Evolutionary conservation across 2,113 vertebrate genomes (phyloP).

Genomic region (Taurulus bubalis): DNA sequence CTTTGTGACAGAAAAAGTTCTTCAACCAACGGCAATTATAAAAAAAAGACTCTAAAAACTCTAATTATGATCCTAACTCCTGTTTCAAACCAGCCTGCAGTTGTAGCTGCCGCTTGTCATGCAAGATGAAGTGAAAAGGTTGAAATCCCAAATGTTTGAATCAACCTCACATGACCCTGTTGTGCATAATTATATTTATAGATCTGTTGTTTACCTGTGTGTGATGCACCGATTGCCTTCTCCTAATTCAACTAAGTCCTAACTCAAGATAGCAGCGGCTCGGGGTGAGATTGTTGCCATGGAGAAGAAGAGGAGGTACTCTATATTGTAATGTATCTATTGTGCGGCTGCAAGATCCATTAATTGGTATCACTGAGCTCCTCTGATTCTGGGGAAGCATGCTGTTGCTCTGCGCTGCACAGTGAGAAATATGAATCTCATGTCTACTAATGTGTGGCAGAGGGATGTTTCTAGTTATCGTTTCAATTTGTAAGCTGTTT

Average conservation of each 20-base stretch:
- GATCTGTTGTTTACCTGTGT: slow-evolving; percentile 7
- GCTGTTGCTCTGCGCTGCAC: background rate
- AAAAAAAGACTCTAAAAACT: background rate
- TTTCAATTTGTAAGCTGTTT: background rate
- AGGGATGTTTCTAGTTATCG: background rate
- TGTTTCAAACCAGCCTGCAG: background rate
- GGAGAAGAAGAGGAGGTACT: background rate
- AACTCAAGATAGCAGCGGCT: background rate
- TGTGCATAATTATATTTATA: background rate
- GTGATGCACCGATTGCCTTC: background rate
- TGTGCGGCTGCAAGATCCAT: background rate
- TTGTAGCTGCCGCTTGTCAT: background rate
- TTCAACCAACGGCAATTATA: background rate
- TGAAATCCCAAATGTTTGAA: background rate
- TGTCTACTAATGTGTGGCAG: background rate
- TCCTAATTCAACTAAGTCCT: background rate
- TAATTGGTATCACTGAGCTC: slow-evolving; percentile 7
- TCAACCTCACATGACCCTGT: background rate
- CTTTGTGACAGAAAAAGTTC: background rate
- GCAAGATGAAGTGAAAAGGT: background rate
- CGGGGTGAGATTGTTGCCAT: background rate
- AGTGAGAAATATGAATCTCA: background rate
- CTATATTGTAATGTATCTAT: background rate
- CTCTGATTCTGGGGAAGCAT: background rate
- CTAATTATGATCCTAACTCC: background rate